Evolutionary conservation across 2,888 invertebrate species (phyloP), one percentile per base, ranked within the genome.

Genomic region (Torymus texanus): DNA sequence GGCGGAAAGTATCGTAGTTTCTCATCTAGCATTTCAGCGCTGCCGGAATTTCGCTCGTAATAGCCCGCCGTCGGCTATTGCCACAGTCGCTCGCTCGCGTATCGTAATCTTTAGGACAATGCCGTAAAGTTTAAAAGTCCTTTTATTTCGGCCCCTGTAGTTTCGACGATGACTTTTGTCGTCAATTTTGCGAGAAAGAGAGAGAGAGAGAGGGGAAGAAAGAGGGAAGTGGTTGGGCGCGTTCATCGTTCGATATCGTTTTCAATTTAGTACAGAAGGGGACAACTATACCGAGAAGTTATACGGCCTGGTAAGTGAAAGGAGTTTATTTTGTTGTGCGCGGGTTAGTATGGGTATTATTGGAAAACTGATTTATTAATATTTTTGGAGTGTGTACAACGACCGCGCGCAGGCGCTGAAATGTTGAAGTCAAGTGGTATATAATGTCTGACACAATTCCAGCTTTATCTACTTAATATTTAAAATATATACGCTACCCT

Each of bases 71-170:
- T n/a, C 12, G 13, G 63, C 41, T 4, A 55, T 41, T 41, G 41
- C 41, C 14, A 16, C 51, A 24, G 14, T n/a, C 11, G 16, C 16
- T 8, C 16, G 16, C 65, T 21, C 21, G 21, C 56, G 56, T 56
- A 74, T 58, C 65, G 65, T 58, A 65, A 74, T 74, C 56, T 74
- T 66, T 65, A 73, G 29, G 58, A 66, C 65, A 74, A 74, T 74
- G 58, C 41, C 13, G 41, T 65, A 21, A 51, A 65, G 41, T 74
- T 65, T 21, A 56, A 58, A 50, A 21, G 11, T 63, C 21, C 63
- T 58, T 65, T 65, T 65, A 55, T 62, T 72, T 62, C 8, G 41
- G 41, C 41, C 41, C 53, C 53, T n/a, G 24, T 0, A 62, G 14
- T 62, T 14, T 16, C 16, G 13, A 13, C 55, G 56, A 50, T 59